Percentiles rank a stretch among this genome's conserved stretches.
Evolutionary conservation across 2,797 vertebrate species (phyloP).

Genomic region (Pipistrellus kuhlii): DNA sequence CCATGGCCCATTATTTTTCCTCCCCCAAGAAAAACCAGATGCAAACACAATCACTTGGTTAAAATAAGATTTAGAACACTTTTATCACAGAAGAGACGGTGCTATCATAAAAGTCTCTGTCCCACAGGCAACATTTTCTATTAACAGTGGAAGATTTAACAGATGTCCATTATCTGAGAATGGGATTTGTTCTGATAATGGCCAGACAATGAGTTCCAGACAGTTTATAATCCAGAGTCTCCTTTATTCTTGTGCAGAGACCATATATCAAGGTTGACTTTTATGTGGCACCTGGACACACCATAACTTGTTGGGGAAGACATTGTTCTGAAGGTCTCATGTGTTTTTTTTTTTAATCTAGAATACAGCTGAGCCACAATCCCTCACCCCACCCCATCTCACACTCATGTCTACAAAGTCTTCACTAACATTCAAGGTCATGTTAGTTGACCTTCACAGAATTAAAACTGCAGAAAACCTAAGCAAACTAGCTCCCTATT

Average conservation of each 20-base stretch:
- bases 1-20: slow-evolving; percentile 64
- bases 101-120: slow-evolving; percentile 78
- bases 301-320: slow-evolving; percentile 23
- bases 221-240: slow-evolving; percentile 74
- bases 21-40: slow-evolving; percentile 72
- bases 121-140: slow-evolving; percentile 85
- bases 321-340: slow-evolving; percentile 64
- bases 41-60: slow-evolving; percentile 82
- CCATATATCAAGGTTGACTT: slow-evolving; percentile 74
- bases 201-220: slow-evolving; percentile 77
- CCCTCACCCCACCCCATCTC: background rate
- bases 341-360: slow-evolving; percentile 67
- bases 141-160: slow-evolving; percentile 85
- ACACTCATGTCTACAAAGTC: slow-evolving; percentile 9
- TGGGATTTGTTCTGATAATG: slow-evolving; percentile 80
- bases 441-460: slow-evolving; percentile 36
- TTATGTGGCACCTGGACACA: slow-evolving; percentile 74
- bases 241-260: slow-evolving; percentile 74
- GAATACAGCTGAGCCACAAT: slow-evolving; percentile 17
- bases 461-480: slow-evolving; percentile 3
- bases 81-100: slow-evolving; percentile 83
- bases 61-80: slow-evolving; percentile 83
- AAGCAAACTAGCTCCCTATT: background rate
- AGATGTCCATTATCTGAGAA: slow-evolving; percentile 82
- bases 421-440: background rate